Evolutionary conservation across 2,113 vertebrate genomes (phyloP).

Genomic region (Lanius ludovicianus): DNA sequence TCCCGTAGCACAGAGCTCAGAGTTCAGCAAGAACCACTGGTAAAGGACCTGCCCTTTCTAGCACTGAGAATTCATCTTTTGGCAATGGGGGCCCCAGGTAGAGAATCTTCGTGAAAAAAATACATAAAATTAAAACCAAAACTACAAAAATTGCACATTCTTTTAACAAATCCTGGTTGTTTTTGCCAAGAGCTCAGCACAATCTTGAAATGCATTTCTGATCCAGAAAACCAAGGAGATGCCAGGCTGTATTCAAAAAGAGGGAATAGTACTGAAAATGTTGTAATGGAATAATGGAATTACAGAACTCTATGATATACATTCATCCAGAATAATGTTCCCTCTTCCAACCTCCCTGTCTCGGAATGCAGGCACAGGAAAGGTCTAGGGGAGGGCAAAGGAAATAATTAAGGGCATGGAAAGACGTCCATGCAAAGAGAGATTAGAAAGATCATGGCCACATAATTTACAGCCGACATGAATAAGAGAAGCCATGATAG

Average conservation of each 20-base stretch:
- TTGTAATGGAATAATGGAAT: constrained; percentile 50
- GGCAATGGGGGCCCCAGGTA: neutral
- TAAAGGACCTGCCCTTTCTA: neutral
- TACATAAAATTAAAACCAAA: neutral
- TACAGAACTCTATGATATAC: constrained; percentile 31
- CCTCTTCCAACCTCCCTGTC: neutral
- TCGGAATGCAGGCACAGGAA: neutral
- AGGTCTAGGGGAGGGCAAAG: constrained; percentile 47
- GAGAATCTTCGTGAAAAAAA: fast-evolving
- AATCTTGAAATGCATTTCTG: fast-evolving
- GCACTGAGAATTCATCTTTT: neutral
- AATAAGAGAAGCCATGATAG: constrained; percentile 42
- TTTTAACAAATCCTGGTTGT: neutral
- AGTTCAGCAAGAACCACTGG: neutral
- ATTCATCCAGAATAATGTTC: constrained; percentile 28
- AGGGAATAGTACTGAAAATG: neutral
- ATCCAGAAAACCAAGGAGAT: neutral
- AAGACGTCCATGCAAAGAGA: constrained; percentile 24
- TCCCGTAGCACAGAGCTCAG: neutral
- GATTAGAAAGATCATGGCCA: constrained; percentile 60
- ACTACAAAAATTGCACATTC: neutral
- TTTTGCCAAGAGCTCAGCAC: neutral
- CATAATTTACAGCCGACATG: constrained; percentile 42
- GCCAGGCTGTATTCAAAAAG: neutral
- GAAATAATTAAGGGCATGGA: constrained; percentile 54